phyloP scores from a whole-genome alignment of 2,888 invertebrate genomes.

The Caenorhabditis drosophilae region DNA sequence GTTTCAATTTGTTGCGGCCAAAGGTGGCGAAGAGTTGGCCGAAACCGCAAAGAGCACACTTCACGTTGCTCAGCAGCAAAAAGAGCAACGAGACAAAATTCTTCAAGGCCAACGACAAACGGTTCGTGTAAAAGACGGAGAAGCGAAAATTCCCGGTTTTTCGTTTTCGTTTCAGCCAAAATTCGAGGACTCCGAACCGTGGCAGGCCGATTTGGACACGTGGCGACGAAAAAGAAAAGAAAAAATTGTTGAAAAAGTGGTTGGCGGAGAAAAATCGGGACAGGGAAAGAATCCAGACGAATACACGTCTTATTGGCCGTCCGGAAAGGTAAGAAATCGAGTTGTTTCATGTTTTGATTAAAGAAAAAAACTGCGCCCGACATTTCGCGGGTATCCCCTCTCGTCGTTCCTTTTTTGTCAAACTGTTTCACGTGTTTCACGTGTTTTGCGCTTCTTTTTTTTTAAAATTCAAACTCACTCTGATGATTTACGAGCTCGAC shows the following conservation, averaged over 20 bases:
- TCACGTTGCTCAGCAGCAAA: slow-evolving; percentile 45
- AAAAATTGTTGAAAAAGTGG: slow-evolving; percentile 20
- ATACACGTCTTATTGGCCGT: slow-evolving; percentile 8
- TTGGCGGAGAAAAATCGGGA: slow-evolving; percentile 1
- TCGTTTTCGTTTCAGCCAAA: no score
- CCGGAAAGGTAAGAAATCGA: slow-evolving; percentile 9
- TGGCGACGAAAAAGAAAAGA: slow-evolving; percentile 49
- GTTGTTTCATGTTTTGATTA: not conserved
- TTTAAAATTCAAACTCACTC: no score
- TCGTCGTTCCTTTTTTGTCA: no score
- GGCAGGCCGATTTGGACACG: slow-evolving; percentile 50
- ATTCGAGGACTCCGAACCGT: slow-evolving; percentile 36
- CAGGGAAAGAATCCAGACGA: slow-evolving; percentile 11
- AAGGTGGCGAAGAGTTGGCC: slow-evolving; percentile 41
- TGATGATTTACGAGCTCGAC: no score
- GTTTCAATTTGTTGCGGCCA: slow-evolving; percentile 42
- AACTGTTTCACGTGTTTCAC: no score
- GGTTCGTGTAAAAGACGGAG: no score
- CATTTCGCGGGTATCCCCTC: no score
- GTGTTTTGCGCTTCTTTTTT: no score
- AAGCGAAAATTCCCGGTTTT: no score
- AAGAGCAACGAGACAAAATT: slow-evolving; percentile 31
- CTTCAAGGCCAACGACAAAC: slow-evolving; percentile 26
- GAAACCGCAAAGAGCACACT: slow-evolving; percentile 39
- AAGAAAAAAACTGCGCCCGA: no score